Evolutionary conservation across 2,888 invertebrate species (phyloP), one percentile per base, ranked within the genome.

Genomic region (Parnassius apollo): DNA sequence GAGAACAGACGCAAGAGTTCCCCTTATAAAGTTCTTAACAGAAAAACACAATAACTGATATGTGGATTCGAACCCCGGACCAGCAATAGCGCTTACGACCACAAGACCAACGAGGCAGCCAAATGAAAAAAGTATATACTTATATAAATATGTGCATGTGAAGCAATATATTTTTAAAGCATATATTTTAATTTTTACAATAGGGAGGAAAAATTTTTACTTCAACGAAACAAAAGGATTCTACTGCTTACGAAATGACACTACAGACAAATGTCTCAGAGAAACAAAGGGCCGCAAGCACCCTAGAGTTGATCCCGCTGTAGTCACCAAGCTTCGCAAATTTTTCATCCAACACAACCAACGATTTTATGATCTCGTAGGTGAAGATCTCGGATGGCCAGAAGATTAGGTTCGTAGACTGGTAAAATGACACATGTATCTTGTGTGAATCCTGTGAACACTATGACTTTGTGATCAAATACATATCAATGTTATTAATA

Each of bases 191-290:
- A 54, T 59, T 72, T 58, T 70, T 61, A 59, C 53, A 69, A 82
- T 82, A 91, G 95, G 95, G 61, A 94, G 95, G 75, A 96, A 96
- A 83, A 97, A 98, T 87, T 97, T 99, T 87, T 98, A 98, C 90
- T 99, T 98, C 92, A 99, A 99, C 91, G 96, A 96, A 88, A 98
- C 98, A 13, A 98, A 98, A 86, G 98, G 99, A 65, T 98, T 99
- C 91, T 99, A 96, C 88, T 99, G 99, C 84, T 92, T 97, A 78
- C 93, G 97, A 77, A 95, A 97, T 87, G 96, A 97, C 85, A 95
- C 95, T 69, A 94, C 96, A 72, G 94, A 97, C 93, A 93, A 97
- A 88, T 95, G 98, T 94, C 90, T 98, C 89, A 82, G 95, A 81
- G 94, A 96, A 90, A 94, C 98, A 85, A 95, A 96, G 78, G 95